Evolutionary conservation across 2,888 invertebrate species (phyloP).

Genomic region (Cancer borealis): DNA sequence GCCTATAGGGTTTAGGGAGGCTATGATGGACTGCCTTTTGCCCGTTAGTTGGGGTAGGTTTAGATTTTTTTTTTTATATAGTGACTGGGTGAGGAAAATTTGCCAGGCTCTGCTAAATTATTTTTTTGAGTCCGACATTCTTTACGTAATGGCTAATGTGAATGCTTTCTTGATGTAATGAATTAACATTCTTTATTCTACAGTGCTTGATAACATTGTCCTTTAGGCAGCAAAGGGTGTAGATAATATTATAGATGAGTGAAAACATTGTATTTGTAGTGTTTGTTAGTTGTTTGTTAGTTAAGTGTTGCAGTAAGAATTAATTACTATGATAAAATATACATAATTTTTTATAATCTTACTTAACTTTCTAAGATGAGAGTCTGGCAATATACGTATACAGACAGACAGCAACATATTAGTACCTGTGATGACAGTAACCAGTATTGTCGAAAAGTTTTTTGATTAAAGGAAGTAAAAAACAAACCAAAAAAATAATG

Average conservation of each 20-base stretch:
- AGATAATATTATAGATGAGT: background rate
- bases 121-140: background rate
- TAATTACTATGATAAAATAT: background rate
- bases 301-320: constrained; percentile 35
- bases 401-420: constrained; percentile 24
- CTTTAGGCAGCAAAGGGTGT: constrained; percentile 5
- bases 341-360: constrained; percentile 25
- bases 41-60: too few relatives aligned
- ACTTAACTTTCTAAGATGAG: background rate
- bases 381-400: background rate
- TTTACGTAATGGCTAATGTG: background rate
- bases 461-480: constrained; percentile 12
- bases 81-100: background rate
- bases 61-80: background rate
- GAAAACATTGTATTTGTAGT: constrained; percentile 5
- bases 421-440: constrained; percentile 41
- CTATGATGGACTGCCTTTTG: background rate
- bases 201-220: constrained; percentile 40
- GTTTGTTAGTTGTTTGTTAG: background rate
- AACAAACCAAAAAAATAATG: too few relatives aligned
- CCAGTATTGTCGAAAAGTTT: constrained; percentile 10
- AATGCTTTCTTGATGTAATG: background rate
- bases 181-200: background rate
- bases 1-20: too few relatives aligned
- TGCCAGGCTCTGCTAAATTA: background rate